Evolutionary conservation across 2,888 invertebrate genomes (phyloP), one percentile per base, ranked within the genome.

Genomic region (Oligia fasciuncula): DNA sequence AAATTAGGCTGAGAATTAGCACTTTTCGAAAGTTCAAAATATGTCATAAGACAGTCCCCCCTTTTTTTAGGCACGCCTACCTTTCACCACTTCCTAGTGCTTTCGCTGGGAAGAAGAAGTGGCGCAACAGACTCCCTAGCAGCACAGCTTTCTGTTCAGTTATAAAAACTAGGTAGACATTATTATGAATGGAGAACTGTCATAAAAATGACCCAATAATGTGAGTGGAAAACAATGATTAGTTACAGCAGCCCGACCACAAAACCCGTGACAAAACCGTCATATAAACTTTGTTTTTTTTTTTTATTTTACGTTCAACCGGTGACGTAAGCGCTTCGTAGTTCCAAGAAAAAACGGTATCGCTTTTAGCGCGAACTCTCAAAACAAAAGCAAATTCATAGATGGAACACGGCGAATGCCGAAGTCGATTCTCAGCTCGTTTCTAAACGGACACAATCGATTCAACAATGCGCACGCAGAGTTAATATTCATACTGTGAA

Each of bases 401-500:
- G 14, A 35, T 51, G 35, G 13, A 43, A 66, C 57, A 79, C n/a
- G 0, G 14, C 46, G 54, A 62, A 40, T 40, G 40, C 14, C 51
- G 13, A 65, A 72, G 57, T 74, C 65, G 62, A 57, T 63, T 71
- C 51, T 14, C 19, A 40, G 19, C n/a, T 54, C 46, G 62, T 74
- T 74, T 54, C 62, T 76, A 80, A 86, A 76, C 63, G 29, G 19
- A n/a, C 63, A n/a, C 11, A 60, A 73, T 60, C 66, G 49, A 81
- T 60, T 57, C 6, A 65, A 70, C 62, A 62, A 62, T 65, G 77
- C 54, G 46, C 23, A 23, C 8, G 46, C 14, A 14, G 9, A 29
- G 13, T 87, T 82, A 79, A 88, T 86, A 86, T 86, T 86, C 86
- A 87, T 68, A 14, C 51, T 46, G 40, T 71, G 69, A 62, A 29